Conservation (phyloP, 2,797 vertebrate genomes). For the Tiaroga cobitis region DNA sequence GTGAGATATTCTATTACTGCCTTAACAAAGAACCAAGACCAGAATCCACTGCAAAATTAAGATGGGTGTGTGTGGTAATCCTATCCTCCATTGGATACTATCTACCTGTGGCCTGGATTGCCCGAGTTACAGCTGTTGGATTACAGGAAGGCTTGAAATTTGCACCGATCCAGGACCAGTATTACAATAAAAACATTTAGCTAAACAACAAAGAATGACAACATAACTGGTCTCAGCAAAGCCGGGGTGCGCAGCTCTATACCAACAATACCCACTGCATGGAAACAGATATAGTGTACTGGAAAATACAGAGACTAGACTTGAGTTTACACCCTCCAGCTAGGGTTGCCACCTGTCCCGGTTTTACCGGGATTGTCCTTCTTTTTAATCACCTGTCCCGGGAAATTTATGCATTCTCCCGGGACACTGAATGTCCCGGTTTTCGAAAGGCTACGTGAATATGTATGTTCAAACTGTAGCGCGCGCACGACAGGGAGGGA, state of each 20-base stretch:
- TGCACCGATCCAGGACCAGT: conserved; percentile 24
- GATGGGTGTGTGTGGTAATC: conserved; percentile 69
- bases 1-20: conserved; percentile 46
- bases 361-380: no score
- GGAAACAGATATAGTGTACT: conserved; percentile 12
- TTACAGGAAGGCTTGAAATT: conserved; percentile 13
- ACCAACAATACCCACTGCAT: neutral
- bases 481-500: no score
- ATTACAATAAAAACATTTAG: neutral
- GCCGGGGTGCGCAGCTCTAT: neutral
- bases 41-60: conserved; percentile 59
- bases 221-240: neutral
- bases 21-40: conserved; percentile 51
- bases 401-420: no score
- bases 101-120: conserved; percentile 61
- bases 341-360: no score
- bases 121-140: conserved; percentile 57
- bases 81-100: conserved; percentile 62
- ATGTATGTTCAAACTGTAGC: no score
- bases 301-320: neutral
- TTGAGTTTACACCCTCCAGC: conserved; percentile 11
- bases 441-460: no score
- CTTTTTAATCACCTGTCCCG: no score
- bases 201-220: neutral
- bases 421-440: no score